Evolutionary conservation across 2,113 vertebrate species (phyloP).

Genomic region (Ctenodactylus gundi): DNA sequence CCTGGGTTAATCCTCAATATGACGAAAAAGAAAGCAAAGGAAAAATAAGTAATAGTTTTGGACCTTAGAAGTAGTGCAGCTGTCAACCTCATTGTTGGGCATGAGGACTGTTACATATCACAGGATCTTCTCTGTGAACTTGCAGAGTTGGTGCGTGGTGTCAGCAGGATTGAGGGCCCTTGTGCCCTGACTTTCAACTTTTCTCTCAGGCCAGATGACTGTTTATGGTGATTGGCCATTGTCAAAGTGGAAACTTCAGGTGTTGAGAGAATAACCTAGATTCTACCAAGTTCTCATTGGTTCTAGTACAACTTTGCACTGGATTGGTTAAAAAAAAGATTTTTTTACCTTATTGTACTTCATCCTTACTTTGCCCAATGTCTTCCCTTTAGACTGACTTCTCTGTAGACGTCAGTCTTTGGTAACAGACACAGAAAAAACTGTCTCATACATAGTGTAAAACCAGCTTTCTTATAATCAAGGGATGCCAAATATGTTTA

Average conservation of each 20-base stretch:
- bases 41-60: background rate
- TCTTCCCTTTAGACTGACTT: conserved; percentile 20
- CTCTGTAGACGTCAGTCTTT: background rate
- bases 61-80: background rate
- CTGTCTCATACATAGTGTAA: background rate
- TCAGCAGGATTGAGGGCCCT: background rate
- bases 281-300: background rate
- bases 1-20: no score
- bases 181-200: conserved; percentile 10
- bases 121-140: background rate
- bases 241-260: background rate
- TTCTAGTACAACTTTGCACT: background rate
- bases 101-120: background rate
- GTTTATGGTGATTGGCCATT: background rate
- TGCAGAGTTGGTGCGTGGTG: background rate
- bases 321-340: no score
- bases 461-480: background rate
- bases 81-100: background rate
- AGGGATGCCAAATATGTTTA: background rate
- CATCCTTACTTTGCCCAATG: background rate
- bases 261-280: background rate
- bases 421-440: background rate
- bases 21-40: background rate
- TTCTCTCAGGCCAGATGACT: background rate
- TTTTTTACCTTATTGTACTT: no score